Base-by-base conservation (phyloP, 37 sponge, comb jelly and placozoan species). In the Agelas oroides region DNA sequence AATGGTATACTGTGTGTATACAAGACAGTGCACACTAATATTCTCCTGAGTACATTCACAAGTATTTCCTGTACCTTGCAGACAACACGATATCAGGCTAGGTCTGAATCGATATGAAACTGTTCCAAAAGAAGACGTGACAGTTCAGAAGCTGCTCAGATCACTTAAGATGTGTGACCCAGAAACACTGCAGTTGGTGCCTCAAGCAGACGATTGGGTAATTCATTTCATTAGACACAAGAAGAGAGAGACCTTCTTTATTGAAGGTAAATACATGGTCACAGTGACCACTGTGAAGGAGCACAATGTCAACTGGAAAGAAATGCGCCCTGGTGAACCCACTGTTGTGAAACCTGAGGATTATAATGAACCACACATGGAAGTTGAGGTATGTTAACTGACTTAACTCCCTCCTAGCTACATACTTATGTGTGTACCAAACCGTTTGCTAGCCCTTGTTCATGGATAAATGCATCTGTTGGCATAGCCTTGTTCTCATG, bases 221-320 rank as follows among this genome's bases (percentile, higher is more conserved):
- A 24, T 75, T 30, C 11, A 75, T n/a, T 23, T 75, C 24, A 75
- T 75, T 30, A 53, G 75, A 52, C 75, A 75, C 57, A 75, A 75
- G 57, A 52, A 31, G 17, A 73, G 19, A 24, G 31, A 27, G 30
- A 75, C 57, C 1, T 75, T 53, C 28, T 30, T 33, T 31, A 1
- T 32, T 31, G 33, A 67, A 13, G 33, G 27, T 1, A 67, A 67
- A 30, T 30, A 67, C 33, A 19, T 67, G 20, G 68, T 67, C 28
- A 31, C 68, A 32, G 32, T 75, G n/a, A 28, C 75, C 25, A 24
- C 15, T 54, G 75, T 75, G 19, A 55, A 54, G 68, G 68, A 67
- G 68, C 32, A 19, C 11, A 16, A 28, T 19, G 19, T 67, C 33
- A 34, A 67, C 46, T 46, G 46, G 33, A 67, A 8, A 30, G 68